Base-by-base conservation (phyloP, 2,113 vertebrate species). In the cattle (Bos taurus) region DNA sequence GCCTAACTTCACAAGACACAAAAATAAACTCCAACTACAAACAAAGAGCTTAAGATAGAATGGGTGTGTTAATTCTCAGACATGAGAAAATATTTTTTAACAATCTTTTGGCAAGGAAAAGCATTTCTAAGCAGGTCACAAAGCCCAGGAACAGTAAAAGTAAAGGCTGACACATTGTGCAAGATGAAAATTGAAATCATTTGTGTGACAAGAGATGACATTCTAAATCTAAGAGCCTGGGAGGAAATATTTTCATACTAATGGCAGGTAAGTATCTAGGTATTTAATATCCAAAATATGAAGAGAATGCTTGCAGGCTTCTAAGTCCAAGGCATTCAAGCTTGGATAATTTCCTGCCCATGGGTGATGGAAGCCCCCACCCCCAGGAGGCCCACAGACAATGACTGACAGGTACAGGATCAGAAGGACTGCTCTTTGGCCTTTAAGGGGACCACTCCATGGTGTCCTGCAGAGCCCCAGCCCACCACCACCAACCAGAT, bases 401-500 rank as follows among this genome's bases (percentile, higher is more conserved):
- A 5, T 15, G 77, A n/a, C 3, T 1, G 25, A 30, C 13, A 67
- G 9, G 26, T 4, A 1, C 6, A 17, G n/a, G 54, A 3, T 4
- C 3, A 3, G 30, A 16, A 87, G 28, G 3, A 28, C 46, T 48
- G 15, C 36, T 56, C 16, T 1, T 40, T 15, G 19, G 19, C 2
- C 90, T 54, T 57, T 23, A 16, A 33, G 62, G 54, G 46, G 17
- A 15, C 8, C 30, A 46, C 28, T 36, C 4, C 8, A 15, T n/a
- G 8, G 12, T 19, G 19, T 23, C 16, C n/a, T 5, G 13, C 40
- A 15, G 36, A 60, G 46, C 7, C 10, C 21, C 16, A 77, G 11
- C 7, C 23, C 36, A 3, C 12, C 50, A 43, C 71, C 71, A 26
- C 36, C 4, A 28, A 26, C 21, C 25, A n/a, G 40, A 23, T 28